These are phyloP conservation scores for Blera fallax DNA, from an alignment of 2,888 invertebrate genomes.

Conservation along the genomic window DNA sequence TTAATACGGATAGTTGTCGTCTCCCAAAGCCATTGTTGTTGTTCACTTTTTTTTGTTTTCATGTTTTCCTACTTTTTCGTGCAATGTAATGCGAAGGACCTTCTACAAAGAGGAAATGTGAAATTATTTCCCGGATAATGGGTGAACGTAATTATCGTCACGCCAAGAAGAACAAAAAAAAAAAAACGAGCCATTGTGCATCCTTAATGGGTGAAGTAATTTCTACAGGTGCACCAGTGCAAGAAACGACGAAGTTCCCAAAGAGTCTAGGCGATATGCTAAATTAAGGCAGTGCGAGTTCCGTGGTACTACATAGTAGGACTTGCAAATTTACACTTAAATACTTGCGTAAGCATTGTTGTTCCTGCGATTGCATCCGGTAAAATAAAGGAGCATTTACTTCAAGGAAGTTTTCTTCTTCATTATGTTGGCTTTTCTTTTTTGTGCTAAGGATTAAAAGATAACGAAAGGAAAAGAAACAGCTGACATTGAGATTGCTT, in stretches of 20 bases:
- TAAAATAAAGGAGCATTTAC: neutral
- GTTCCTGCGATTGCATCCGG: neutral
- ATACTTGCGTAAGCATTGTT: neutral
- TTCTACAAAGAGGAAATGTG: constrained; percentile 29
- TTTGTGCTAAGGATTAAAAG: neutral
- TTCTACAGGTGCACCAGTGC: neutral
- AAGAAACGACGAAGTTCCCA: neutral
- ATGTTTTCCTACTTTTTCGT: neutral
- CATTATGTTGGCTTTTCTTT: too few relatives aligned
- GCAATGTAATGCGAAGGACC: constrained; percentile 10
- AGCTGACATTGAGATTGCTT: neutral
- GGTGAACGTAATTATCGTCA: constrained; percentile 55
- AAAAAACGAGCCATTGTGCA: constrained; percentile 30
- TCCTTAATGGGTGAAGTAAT: constrained; percentile 15
- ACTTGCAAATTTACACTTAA: neutral
- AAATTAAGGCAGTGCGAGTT: neutral
- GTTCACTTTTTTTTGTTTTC: neutral
- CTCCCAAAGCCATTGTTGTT: neutral
- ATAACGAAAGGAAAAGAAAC: neutral
- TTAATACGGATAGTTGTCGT: constrained; percentile 15
- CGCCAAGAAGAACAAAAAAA: constrained; percentile 40
- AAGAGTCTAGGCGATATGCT: neutral
- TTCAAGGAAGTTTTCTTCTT: neutral
- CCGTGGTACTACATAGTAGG: neutral
- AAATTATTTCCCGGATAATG: constrained; percentile 57